Percentiles rank a stretch among this genome's conserved stretches.
Conservation (phyloP, 2,888 invertebrate genomes). For the Venustoraphidia nigricollis region DNA sequence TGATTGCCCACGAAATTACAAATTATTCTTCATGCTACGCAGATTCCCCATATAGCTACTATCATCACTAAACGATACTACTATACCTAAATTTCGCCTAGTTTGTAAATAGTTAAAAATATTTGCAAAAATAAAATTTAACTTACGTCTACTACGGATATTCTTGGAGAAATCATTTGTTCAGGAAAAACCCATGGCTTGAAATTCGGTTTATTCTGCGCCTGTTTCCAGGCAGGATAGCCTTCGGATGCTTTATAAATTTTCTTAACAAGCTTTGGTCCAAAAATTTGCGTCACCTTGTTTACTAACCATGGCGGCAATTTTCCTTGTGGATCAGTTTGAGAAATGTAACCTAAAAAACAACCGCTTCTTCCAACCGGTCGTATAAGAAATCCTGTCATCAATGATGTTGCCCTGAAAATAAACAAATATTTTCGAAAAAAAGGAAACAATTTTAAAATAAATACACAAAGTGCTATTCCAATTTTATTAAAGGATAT, state of each 20-base stretch:
- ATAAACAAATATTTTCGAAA: constrained; percentile 1
- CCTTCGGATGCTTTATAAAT: constrained; percentile 67
- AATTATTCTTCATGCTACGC: no score
- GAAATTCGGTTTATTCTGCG: constrained; percentile 50
- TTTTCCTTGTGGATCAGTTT: constrained; percentile 77
- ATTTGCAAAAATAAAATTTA: neutral
- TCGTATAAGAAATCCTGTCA: constrained; percentile 54
- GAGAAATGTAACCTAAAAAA: constrained; percentile 75
- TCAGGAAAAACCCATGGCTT: constrained; percentile 86
- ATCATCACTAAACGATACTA: no score
- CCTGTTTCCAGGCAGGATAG: constrained; percentile 70
- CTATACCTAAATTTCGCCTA: no score
- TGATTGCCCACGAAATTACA: no score
- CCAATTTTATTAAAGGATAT: constrained; percentile 1
- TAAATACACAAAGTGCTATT: neutral
- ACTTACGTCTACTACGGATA: constrained; percentile 54
- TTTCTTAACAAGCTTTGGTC: constrained; percentile 72
- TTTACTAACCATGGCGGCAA: constrained; percentile 84
- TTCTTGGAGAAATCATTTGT: constrained; percentile 57
- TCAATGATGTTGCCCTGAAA: constrained; percentile 40
- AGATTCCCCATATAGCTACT: no score
- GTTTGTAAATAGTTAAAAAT: no score
- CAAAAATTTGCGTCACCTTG: constrained; percentile 70
- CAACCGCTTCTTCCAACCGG: constrained; percentile 42
- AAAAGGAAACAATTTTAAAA: neutral